These are phyloP conservation scores for Amiota mariae DNA, from an alignment of 2,888 invertebrate species.

Conservation along the genomic window DNA sequence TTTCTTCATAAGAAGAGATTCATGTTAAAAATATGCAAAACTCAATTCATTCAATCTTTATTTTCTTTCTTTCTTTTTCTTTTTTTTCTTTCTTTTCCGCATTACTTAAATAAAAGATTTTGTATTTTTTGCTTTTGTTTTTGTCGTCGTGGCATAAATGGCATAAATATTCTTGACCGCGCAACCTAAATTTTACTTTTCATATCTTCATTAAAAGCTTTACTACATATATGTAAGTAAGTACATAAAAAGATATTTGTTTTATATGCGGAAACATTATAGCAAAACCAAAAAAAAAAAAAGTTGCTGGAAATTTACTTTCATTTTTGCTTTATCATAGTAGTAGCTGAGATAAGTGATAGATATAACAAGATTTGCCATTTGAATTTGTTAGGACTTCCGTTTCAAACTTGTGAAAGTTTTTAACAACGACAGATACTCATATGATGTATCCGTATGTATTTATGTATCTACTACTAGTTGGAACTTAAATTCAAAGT, in stretches of 20 bases:
- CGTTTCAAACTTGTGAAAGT: no score
- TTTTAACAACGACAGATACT: no score
- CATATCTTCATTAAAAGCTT: constrained; percentile 32
- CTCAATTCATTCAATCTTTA: no score
- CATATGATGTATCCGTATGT: no score
- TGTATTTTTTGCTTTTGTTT: neutral
- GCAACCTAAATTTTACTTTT: constrained; percentile 57
- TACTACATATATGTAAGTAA: neutral
- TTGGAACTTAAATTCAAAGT: no score
- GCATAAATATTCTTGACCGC: constrained; percentile 66
- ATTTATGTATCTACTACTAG: no score
- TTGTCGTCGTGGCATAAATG: constrained; percentile 66
- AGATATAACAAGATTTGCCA: no score
- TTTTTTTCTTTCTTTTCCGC: neutral
- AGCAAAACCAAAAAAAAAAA: constrained; percentile 45
- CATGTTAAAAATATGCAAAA: constrained; percentile 68
- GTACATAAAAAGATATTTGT: constrained; percentile 30
- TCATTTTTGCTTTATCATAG: constrained; percentile 49
- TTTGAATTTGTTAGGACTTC: no score
- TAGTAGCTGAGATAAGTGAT: no score
- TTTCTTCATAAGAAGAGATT: constrained; percentile 46
- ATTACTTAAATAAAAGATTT: constrained; percentile 4
- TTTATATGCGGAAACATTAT: constrained; percentile 45
- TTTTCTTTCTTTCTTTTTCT: constrained; percentile 41
- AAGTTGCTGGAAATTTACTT: constrained; percentile 45